Percentiles rank a stretch among this genome's conserved stretches.
Conservation (phyloP, 2,888 invertebrate genomes). For the Linnaemya tessellans region DNA sequence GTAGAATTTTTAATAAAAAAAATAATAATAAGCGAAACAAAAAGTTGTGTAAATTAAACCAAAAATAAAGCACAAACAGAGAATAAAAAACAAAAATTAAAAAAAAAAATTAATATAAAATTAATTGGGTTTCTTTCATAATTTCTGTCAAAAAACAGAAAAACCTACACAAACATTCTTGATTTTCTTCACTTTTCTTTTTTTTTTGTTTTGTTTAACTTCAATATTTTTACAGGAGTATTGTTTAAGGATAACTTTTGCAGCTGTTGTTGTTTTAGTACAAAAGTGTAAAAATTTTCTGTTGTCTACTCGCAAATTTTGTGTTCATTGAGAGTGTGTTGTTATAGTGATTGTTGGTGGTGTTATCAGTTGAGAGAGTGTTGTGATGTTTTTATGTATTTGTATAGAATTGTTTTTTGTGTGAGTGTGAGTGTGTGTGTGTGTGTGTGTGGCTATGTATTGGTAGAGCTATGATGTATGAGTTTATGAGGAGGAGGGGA, state of each 20-base stretch:
- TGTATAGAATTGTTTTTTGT: constrained; percentile 47
- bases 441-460: constrained; percentile 38
- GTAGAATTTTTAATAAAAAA: constrained; percentile 43
- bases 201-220: too few relatives aligned
- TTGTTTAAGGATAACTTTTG: constrained; percentile 53
- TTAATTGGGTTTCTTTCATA: constrained; percentile 43
- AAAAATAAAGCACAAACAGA: constrained; percentile 57
- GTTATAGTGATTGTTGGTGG: constrained; percentile 47
- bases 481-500: constrained; percentile 82
- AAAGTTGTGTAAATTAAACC: constrained; percentile 57
- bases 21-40: constrained; percentile 29
- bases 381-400: constrained; percentile 47
- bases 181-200: constrained; percentile 4
- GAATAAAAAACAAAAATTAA: constrained; percentile 50
- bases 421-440: neutral
- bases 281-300: constrained; percentile 49
- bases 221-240: constrained; percentile 49
- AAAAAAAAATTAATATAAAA: constrained; percentile 17
- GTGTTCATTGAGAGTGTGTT: constrained; percentile 43
- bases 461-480: constrained; percentile 65
- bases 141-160: constrained; percentile 52
- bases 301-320: constrained; percentile 40
- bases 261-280: constrained; percentile 57
- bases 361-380: constrained; percentile 35
- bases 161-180: constrained; percentile 56